Percentiles rank a stretch among this genome's conserved stretches.
Conservation (phyloP, 2,888 invertebrate genomes). For the Latheticus oryzae region DNA sequence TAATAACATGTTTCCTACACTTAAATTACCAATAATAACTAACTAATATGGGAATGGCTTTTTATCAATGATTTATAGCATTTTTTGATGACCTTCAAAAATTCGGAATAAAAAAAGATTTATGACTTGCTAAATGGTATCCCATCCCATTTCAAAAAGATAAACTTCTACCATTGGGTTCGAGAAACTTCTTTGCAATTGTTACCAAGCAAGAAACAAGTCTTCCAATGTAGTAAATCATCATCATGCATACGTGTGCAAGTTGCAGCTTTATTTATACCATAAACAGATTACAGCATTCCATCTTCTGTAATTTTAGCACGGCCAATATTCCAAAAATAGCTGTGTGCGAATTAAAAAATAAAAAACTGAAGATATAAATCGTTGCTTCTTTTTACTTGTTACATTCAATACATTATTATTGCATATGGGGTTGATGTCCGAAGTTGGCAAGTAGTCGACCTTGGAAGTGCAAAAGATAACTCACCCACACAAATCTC, state of each 20-base stretch:
- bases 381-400: too few relatives aligned
- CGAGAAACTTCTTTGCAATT: conserved; percentile 6
- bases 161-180: not conserved
- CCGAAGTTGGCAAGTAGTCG: conserved; percentile 50
- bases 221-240: conserved; percentile 40
- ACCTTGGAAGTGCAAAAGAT: conserved; percentile 52
- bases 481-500: conserved; percentile 50
- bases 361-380: too few relatives aligned
- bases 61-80: conserved; percentile 48
- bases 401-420: conserved; percentile 43
- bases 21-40: conserved; percentile 58
- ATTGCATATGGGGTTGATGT: conserved; percentile 53
- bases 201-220: conserved; percentile 23
- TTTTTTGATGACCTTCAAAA: too few relatives aligned
- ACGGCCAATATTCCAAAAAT: conserved; percentile 44
- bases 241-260: conserved; percentile 41
- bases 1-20: conserved; percentile 63
- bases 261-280: conserved; percentile 40
- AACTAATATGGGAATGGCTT: conserved; percentile 56
- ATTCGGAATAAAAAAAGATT: too few relatives aligned
- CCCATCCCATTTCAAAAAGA: too few relatives aligned
- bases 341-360: conserved; percentile 38
- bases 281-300: conserved; percentile 40
- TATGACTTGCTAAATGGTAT: too few relatives aligned
- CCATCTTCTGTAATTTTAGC: conserved; percentile 43